A percentile compares a stretch with the other conserved stretches of the same genome.
Evolutionary conservation across 2,888 invertebrate species (phyloP).

Genomic region (Mongoloraphidia duomilia): DNA sequence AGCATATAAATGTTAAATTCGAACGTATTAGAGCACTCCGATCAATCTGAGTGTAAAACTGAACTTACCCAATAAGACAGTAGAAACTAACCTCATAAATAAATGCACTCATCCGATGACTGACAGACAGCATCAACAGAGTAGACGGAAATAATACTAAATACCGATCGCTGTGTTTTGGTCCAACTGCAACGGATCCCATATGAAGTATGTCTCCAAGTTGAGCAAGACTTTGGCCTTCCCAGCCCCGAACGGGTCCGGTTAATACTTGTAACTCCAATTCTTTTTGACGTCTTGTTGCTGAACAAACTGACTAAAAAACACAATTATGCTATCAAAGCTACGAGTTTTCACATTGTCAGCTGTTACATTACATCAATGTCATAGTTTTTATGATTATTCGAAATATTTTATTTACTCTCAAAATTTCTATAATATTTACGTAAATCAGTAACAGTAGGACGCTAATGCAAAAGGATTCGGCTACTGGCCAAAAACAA

Average conservation of each 20-base stretch:
- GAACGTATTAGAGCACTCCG: too few relatives aligned
- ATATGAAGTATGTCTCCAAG: conserved; percentile 83
- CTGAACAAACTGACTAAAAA: conserved; percentile 67
- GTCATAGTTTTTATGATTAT: too few relatives aligned
- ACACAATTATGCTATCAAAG: not conserved
- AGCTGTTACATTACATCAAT: too few relatives aligned
- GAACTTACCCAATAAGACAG: too few relatives aligned
- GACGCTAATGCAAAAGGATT: too few relatives aligned
- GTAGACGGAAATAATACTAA: conserved; percentile 84
- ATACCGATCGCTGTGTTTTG: conserved; percentile 76
- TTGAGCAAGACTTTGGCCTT: conserved; percentile 61
- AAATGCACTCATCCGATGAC: conserved; percentile 84
- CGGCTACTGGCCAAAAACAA: too few relatives aligned
- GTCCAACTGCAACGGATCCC: conserved; percentile 80
- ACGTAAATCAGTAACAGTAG: too few relatives aligned
- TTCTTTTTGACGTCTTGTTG: conserved; percentile 84
- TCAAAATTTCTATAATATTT: too few relatives aligned
- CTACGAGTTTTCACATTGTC: too few relatives aligned
- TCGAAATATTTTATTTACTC: too few relatives aligned
- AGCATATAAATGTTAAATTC: too few relatives aligned
- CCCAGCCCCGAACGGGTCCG: conserved; percentile 90
- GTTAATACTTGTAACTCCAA: conserved; percentile 89
- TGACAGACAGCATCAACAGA: conserved; percentile 78
- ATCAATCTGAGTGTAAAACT: too few relatives aligned
- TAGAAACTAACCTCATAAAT: conserved; percentile 66